These are phyloP conservation scores for Danaus plexippus DNA, from an alignment of 1,140 invertebrate species.

Conservation along the genomic window DNA sequence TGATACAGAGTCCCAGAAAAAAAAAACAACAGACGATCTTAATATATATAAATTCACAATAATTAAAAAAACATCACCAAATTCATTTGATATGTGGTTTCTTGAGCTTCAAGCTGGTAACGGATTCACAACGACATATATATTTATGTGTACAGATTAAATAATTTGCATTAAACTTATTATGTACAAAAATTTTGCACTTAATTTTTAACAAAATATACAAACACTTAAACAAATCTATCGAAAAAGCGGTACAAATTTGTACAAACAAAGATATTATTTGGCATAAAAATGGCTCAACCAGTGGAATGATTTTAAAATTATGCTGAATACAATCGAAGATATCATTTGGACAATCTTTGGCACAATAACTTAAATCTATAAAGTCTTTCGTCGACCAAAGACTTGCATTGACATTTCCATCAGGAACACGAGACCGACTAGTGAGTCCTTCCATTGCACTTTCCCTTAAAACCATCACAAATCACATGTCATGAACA, in stretches of 20 bases:
- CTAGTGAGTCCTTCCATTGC: slow-evolving; percentile 48
- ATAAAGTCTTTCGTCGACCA: slow-evolving; percentile 48
- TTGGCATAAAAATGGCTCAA: slow-evolving; percentile 61
- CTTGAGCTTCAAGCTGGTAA: slow-evolving; percentile 63
- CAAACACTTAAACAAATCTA: slow-evolving; percentile 7
- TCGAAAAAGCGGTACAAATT: slow-evolving; percentile 19
- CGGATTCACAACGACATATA: slow-evolving; percentile 44
- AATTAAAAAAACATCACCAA: slow-evolving; percentile 23
- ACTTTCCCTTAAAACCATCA: slow-evolving; percentile 22
- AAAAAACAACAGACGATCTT: slow-evolving; percentile 9
- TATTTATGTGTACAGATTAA: slow-evolving; percentile 26
- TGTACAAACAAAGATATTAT: slow-evolving; percentile 34
- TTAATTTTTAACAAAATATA: slow-evolving; percentile 27
- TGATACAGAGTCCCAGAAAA: slow-evolving; percentile 6
- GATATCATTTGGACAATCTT: slow-evolving; percentile 65
- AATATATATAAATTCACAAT: slow-evolving; percentile 8
- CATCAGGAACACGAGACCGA: slow-evolving; percentile 43
- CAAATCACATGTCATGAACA: neutral
- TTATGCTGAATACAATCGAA: slow-evolving; percentile 41
- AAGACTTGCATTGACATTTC: slow-evolving; percentile 40
- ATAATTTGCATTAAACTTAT: slow-evolving; percentile 45
- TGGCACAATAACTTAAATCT: slow-evolving; percentile 65
- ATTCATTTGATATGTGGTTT: slow-evolving; percentile 51
- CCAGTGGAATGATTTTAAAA: slow-evolving; percentile 54
- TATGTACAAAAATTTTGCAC: slow-evolving; percentile 55